Percentiles rank a stretch among this genome's conserved stretches.
phyloP scores from a whole-genome alignment of 2,888 invertebrate species.

The Thereva unica region DNA sequence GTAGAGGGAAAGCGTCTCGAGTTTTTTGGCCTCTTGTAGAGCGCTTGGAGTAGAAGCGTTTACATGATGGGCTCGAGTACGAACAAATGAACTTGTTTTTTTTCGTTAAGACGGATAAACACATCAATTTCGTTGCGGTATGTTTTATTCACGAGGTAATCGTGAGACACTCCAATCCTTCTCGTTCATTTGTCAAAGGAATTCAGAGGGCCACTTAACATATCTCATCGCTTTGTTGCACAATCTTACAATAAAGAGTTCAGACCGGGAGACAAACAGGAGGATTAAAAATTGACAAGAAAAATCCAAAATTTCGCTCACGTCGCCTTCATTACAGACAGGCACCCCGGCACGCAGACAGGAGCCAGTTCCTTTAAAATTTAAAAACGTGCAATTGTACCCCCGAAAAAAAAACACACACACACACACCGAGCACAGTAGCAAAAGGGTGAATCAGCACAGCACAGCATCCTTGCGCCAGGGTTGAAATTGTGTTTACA shows the following conservation, averaged over 20 bases:
- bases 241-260: background rate
- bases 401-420: background rate
- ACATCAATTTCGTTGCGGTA: no score
- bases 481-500: slow-evolving; percentile 6
- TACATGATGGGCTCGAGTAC: no score
- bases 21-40: no score
- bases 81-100: no score
- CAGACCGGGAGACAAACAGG: background rate
- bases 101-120: no score
- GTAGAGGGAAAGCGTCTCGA: no score
- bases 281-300: slow-evolving; percentile 29
- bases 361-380: slow-evolving; percentile 26
- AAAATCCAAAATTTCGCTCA: slow-evolving; percentile 24
- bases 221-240: background rate
- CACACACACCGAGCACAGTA: no score
- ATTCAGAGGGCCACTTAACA: background rate
- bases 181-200: no score
- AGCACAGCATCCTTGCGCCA: background rate
- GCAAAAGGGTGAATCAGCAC: slow-evolving; percentile 33
- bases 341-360: slow-evolving; percentile 15
- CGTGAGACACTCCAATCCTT: no score
- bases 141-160: no score
- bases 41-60: no score
- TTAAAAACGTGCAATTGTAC: slow-evolving; percentile 26
- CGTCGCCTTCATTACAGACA: slow-evolving; percentile 28